These are phyloP conservation scores for Aphelocoma californica DNA, from an alignment of 2,797 vertebrate species.

Conservation along the genomic window DNA sequence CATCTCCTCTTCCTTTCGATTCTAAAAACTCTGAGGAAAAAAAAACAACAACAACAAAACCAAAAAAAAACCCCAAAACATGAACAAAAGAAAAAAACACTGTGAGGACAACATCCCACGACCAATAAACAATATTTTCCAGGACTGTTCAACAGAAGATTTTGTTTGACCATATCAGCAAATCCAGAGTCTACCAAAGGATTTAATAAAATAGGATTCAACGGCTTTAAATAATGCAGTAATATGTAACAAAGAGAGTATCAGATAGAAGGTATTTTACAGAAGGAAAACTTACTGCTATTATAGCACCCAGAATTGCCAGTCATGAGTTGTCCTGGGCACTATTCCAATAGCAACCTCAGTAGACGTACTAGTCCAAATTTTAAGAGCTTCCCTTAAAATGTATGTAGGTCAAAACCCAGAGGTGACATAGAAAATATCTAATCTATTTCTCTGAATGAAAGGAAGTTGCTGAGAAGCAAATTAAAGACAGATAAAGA, in stretches of 20 bases:
- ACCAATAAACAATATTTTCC: background rate
- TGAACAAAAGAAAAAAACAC: rapidly evolving
- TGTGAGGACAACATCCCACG: background rate
- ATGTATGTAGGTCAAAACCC: background rate
- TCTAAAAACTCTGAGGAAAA: background rate
- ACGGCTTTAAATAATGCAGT: background rate
- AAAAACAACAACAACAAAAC: background rate
- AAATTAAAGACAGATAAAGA: background rate
- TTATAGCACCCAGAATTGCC: background rate
- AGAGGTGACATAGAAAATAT: background rate
- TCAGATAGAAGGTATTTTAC: background rate
- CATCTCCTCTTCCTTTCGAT: background rate
- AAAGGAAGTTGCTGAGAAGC: background rate
- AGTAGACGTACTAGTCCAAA: background rate
- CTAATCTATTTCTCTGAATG: background rate
- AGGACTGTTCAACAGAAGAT: background rate
- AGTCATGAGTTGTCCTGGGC: background rate
- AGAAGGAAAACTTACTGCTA: background rate
- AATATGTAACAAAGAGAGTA: background rate
- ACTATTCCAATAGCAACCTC: background rate
- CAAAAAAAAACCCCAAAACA: too few relatives aligned
- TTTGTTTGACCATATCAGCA: background rate
- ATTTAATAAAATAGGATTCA: background rate
- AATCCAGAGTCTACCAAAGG: background rate
- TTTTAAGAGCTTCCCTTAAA: background rate